A percentile compares a stretch with the other conserved stretches of the same genome.
Evolutionary conservation across 1,140 invertebrate genomes (phyloP).

Genomic region (Caligus rogercresseyi): DNA sequence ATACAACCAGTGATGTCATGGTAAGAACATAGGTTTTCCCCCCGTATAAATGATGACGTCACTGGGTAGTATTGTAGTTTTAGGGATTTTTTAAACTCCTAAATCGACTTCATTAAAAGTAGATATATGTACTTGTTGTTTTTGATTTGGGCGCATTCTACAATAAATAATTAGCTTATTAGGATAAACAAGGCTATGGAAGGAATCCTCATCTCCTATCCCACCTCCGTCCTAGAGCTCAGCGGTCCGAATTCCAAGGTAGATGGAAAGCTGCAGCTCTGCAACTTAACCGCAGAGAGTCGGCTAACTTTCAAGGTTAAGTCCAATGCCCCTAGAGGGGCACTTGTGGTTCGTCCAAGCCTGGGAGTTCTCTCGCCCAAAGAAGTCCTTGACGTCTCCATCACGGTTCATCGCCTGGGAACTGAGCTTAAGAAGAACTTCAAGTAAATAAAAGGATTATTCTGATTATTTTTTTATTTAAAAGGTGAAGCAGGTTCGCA

Average conservation of each 20-base stretch:
- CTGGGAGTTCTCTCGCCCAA: not conserved
- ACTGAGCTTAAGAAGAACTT: not conserved
- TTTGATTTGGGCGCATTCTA: too few species aligned
- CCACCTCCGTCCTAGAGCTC: not conserved
- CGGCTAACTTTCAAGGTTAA: not conserved
- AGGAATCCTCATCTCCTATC: not conserved
- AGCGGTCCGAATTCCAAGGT: not conserved
- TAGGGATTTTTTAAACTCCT: too few species aligned
- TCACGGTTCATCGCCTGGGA: not conserved
- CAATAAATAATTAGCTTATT: too few species aligned
- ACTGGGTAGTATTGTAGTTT: too few species aligned
- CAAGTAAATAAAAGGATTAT: not conserved
- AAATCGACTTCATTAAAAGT: too few species aligned
- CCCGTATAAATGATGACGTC: too few species aligned
- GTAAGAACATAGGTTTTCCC: too few species aligned
- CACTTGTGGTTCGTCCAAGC: not conserved
- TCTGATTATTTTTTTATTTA: too few species aligned
- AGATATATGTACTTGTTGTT: too few species aligned
- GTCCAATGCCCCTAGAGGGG: not conserved
- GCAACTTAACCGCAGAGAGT: not conserved
- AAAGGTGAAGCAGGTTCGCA: too few species aligned
- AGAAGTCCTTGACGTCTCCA: not conserved
- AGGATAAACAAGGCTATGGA: too few species aligned
- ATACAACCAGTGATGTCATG: too few species aligned
- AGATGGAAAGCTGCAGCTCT: not conserved